A percentile compares a stretch with the other conserved stretches of the same genome.
These are phyloP conservation scores for Phaenicophaeus curvirostris DNA, from an alignment of 2,797 vertebrate species.

Conservation along the genomic window DNA sequence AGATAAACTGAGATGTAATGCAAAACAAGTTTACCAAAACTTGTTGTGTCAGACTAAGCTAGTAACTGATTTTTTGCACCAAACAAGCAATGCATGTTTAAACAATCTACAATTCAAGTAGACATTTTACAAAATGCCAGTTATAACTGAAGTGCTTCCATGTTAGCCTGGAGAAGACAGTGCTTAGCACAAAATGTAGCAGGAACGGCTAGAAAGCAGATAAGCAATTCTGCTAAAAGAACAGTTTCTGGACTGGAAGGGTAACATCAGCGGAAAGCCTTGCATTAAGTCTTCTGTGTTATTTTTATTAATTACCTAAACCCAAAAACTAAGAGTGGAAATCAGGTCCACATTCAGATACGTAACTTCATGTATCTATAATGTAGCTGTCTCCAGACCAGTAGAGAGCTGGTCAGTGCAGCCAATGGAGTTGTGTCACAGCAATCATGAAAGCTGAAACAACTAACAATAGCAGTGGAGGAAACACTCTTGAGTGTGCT, in stretches of 20 bases:
- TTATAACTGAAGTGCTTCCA: background rate
- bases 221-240: background rate
- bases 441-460: background rate
- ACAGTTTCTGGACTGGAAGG: background rate
- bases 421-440: rapidly evolving
- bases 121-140: background rate
- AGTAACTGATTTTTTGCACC: background rate
- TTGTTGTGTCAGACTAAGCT: background rate
- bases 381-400: background rate
- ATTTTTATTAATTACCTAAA: background rate
- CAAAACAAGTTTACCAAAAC: background rate
- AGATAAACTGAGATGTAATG: background rate
- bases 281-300: background rate
- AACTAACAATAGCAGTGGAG: background rate
- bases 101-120: background rate
- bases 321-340: background rate
- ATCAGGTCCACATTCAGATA: background rate
- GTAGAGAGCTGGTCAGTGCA: background rate
- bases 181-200: background rate
- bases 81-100: background rate
- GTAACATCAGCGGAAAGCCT: background rate
- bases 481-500: background rate
- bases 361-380: background rate
- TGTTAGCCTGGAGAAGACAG: background rate
- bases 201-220: background rate